A percentile compares a stretch with the other conserved stretches of the same genome.
Evolutionary conservation across 35 echinoderm and acorn worm genomes (phyloP).

Genomic region (Anneissia japonica): DNA sequence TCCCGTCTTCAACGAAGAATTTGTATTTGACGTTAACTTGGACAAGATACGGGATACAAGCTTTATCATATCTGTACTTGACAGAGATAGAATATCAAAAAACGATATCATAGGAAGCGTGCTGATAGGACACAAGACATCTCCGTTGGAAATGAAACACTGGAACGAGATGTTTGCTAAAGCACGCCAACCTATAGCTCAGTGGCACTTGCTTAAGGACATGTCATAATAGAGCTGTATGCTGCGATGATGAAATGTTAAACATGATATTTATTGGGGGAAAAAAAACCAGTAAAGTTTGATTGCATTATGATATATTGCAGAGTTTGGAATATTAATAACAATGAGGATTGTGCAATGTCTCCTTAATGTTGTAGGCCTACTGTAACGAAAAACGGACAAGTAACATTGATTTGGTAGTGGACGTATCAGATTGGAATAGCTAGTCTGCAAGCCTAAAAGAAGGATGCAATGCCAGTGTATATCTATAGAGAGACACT

Average conservation of each 20-base stretch:
- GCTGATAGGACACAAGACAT: slow-evolving; percentile 64
- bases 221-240: slow-evolving; percentile 28
- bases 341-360: background rate
- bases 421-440: background rate
- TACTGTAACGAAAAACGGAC: background rate
- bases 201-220: slow-evolving; percentile 95
- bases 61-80: slow-evolving; percentile 77
- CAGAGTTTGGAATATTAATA: background rate
- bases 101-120: slow-evolving; percentile 93
- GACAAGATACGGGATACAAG: slow-evolving; percentile 81
- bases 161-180: slow-evolving; percentile 97
- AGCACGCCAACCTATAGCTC: slow-evolving; percentile 75
- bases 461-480: too few species aligned
- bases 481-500: too few species aligned
- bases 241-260: background rate
- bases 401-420: background rate
- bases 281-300: background rate
- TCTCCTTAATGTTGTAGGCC: too few species aligned
- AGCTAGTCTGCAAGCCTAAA: too few species aligned
- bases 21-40: slow-evolving; percentile 81
- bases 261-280: background rate
- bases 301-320: background rate
- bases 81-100: slow-evolving; percentile 72
- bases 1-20: slow-evolving; percentile 88
- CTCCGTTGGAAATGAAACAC: slow-evolving; percentile 67